Evolutionary conservation across 2,113 vertebrate genomes (phyloP).

Genomic region (Ranitomeya imitator): DNA sequence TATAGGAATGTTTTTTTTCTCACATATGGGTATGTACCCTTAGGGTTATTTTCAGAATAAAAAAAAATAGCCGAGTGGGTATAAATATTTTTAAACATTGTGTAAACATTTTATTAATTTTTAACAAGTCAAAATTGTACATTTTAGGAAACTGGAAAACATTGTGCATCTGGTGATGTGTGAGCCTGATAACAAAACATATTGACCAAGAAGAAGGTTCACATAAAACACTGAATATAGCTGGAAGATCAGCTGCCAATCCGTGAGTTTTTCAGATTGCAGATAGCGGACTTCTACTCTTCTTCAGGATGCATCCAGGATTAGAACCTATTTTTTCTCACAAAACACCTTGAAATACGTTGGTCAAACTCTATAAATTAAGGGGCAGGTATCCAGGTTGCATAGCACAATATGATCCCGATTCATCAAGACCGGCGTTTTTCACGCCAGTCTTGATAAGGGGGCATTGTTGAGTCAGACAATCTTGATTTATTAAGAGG

Average conservation of each 20-base stretch:
- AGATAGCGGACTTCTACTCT: background rate
- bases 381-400: too few relatives aligned
- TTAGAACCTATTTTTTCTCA: background rate
- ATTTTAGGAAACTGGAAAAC: background rate
- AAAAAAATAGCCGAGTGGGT: too few relatives aligned
- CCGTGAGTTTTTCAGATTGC: background rate
- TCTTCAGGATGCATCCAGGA: background rate
- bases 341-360: background rate
- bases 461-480: too few relatives aligned
- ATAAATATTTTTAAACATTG: too few relatives aligned
- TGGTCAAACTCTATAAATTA: background rate
- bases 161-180: background rate
- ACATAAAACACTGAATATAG: background rate
- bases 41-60: too few relatives aligned
- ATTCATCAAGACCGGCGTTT: too few relatives aligned
- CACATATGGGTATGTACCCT: too few relatives aligned
- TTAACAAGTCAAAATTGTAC: background rate
- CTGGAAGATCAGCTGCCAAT: background rate
- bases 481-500: too few relatives aligned
- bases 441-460: too few relatives aligned
- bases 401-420: too few relatives aligned
- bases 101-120: background rate
- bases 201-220: background rate
- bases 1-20: too few relatives aligned
- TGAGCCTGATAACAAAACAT: background rate